Base-by-base conservation (phyloP, 2,888 invertebrate species). In the Lepetodrilus schrolli region DNA sequence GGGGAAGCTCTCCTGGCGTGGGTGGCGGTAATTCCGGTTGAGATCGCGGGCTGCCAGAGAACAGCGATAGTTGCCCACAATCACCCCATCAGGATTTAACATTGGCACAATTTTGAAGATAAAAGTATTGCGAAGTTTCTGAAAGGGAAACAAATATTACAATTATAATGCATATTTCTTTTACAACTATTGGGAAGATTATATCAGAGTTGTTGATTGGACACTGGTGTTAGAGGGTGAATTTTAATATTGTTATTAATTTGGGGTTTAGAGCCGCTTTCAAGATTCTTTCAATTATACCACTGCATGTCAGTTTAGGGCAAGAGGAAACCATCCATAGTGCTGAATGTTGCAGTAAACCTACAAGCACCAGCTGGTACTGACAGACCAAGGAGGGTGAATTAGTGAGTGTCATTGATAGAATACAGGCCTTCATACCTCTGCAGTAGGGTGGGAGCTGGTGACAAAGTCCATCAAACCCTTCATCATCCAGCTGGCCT, bases 71-170 rank as follows among this genome's bases (percentile, higher is more conserved):
- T 90, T 90, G 4, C 90, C 90, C 1, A 90, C 89, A 13, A 90
- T 90, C n/a, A 90, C 90, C 4, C 90, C 90, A 66, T 90, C 90
- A 8, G 90, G 90, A 75, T 90, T 90, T 50, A 90, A 79, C 90
- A 90, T 90, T 2, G 90, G 90, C 26, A 90, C 87, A 20, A 90
- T 83, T 82, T 90, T 89, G 79, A 90, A 90, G 73, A 89, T 83
- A 79, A 88, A 87, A 58, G 79, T 83, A 74, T 87, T 82, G 37
- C 89, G 80, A 51, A 90, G 82, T 79, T 86, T 83, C 85, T 86
- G 80, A 13, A 77, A 78, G 34, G n/a, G n/a, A n/a, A n/a, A n/a
- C n/a, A n/a, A 21, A n/a, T 47, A 48, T 48, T 8, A n/a, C n/a
- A n/a, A n/a, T n/a, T n/a, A n/a, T n/a, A n/a, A n/a, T n/a, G n/a